These are phyloP conservation scores for Dione juno DNA, from an alignment of 2,888 invertebrate species.

Conservation along the genomic window DNA sequence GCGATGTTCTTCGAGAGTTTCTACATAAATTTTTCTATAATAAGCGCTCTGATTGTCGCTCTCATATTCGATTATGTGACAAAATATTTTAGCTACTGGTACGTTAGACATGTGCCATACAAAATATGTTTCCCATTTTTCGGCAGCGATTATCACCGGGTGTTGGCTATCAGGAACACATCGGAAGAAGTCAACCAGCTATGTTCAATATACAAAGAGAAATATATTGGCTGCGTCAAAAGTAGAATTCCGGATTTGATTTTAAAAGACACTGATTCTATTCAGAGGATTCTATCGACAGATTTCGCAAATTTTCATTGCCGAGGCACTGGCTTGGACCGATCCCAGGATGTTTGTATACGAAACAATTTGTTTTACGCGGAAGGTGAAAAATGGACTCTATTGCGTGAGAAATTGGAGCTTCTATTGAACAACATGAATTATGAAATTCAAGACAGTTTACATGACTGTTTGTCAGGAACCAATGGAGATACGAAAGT, in stretches of 20 bases:
- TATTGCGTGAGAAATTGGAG: slow-evolving; percentile 68
- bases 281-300: slow-evolving; percentile 75
- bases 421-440: slow-evolving; percentile 66
- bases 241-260: slow-evolving; percentile 76
- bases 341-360: slow-evolving; percentile 81
- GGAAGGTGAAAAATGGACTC: slow-evolving; percentile 77
- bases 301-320: slow-evolving; percentile 78
- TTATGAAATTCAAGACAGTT: slow-evolving; percentile 64
- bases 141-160: slow-evolving; percentile 72
- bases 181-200: slow-evolving; percentile 69
- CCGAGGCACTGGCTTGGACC: slow-evolving; percentile 78
- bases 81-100: slow-evolving; percentile 80
- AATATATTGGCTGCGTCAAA: slow-evolving; percentile 71
- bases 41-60: slow-evolving; percentile 64
- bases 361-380: slow-evolving; percentile 81
- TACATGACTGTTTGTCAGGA: slow-evolving; percentile 78
- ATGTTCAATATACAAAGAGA: slow-evolving; percentile 64
- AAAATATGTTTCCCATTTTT: slow-evolving; percentile 69
- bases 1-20: slow-evolving; percentile 80
- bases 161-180: slow-evolving; percentile 65
- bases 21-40: slow-evolving; percentile 65
- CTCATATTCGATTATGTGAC: slow-evolving; percentile 75
- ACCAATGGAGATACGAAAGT: slow-evolving; percentile 79
- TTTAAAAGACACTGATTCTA: slow-evolving; percentile 72
- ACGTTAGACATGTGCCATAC: slow-evolving; percentile 72